Evolutionary conservation across 2,797 vertebrate species (phyloP), one percentile per base, ranked within the genome.

Genomic region (Schizopygopsis malacanthus): DNA sequence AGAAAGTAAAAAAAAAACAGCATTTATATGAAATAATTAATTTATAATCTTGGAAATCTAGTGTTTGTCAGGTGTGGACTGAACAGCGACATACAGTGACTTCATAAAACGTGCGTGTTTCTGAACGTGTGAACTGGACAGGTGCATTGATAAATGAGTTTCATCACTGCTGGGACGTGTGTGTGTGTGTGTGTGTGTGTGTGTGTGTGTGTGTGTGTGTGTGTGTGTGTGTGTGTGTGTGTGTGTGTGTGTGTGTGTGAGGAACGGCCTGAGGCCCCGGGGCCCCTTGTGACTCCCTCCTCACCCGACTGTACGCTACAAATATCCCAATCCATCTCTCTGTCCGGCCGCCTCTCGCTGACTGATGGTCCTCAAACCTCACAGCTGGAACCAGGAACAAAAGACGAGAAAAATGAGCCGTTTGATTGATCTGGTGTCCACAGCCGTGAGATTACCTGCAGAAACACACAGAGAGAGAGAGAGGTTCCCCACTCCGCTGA

Each of bases 301-400:
- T 41, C 67, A 92, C 92, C 90, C 95, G 95, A 96, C 93, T 93
- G 92, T 95, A 94, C 90, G 89, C 94, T 95, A 93, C 95, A 94
- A 95, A 96, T 95, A 94, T 95, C 93, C 92, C 93, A 96, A 98
- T 98, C 95, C 95, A 96, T 98, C 97, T 97, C 97, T 94, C 95
- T 96, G 95, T 96, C 96, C 95, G 93, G 96, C 96, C 96, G 95
- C 94, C 91, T 95, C 95, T 94, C 94, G 95, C 94, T 97, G 96
- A 97, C 96, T 95, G 96, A 98, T 97, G 96, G 95, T 95, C 94
- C 95, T 95, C 93, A 94, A 94, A 95, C 95, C 96, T 97, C 97
- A 96, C 96, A 97, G 97, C 94, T 96, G 95, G 97, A 96, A 95
- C 95, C 92, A 94, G 94, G 94, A 94, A 94, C 70, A 47, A 92